phyloP scores from a whole-genome alignment of 2,797 vertebrate species.

The Babyrousa celebensis region DNA sequence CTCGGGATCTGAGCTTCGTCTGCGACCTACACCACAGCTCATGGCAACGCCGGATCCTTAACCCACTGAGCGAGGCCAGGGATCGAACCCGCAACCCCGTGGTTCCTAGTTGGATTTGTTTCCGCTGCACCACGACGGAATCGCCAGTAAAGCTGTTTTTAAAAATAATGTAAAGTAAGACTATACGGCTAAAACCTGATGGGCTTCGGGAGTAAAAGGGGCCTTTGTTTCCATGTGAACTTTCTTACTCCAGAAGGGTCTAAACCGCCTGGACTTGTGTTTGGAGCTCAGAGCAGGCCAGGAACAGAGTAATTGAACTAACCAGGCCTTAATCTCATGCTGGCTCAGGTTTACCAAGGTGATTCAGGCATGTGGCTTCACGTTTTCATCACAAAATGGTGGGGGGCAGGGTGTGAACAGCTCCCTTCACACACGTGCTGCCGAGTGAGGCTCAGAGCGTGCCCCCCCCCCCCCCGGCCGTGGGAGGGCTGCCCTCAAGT shows the following conservation, averaged over 20 bases:
- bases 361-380: background rate
- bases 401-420: too few species aligned
- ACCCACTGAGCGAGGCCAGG: too few species aligned
- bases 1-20: too few species aligned
- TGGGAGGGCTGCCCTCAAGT: background rate
- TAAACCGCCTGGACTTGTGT: background rate
- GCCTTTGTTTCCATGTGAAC: background rate
- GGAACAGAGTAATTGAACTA: background rate
- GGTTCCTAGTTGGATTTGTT: too few species aligned
- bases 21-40: too few species aligned
- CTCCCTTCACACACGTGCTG: background rate
- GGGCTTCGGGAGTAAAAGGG: slow-evolving; percentile 2
- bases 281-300: background rate
- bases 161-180: background rate
- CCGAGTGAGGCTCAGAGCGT: background rate
- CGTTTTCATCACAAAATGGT: background rate
- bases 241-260: background rate
- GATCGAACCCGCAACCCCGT: too few species aligned
- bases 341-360: background rate
- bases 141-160: background rate
- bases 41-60: too few species aligned
- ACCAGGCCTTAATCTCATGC: background rate
- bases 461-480: too few species aligned
- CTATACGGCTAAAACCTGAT: background rate
- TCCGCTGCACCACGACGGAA: too few species aligned